These are phyloP conservation scores for Sandelia bainsii DNA, from an alignment of 2,797 vertebrate genomes.

Conservation along the genomic window DNA sequence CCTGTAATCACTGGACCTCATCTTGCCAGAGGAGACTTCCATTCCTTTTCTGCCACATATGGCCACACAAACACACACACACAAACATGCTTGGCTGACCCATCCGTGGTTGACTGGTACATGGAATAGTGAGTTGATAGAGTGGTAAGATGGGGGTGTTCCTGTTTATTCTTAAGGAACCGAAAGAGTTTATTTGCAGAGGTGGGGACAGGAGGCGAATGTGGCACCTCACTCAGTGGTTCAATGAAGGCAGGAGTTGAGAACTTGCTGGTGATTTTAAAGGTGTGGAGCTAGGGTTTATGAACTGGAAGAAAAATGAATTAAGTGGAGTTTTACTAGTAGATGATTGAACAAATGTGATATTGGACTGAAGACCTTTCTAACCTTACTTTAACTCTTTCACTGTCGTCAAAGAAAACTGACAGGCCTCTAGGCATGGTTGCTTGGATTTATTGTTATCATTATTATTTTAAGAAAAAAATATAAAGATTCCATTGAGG, in stretches of 20 bases:
- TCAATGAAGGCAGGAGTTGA: slow-evolving; percentile 51
- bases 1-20: slow-evolving; percentile 92
- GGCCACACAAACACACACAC: slow-evolving; percentile 31
- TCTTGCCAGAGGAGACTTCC: slow-evolving; percentile 86
- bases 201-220: slow-evolving; percentile 48
- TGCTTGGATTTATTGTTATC: neutral
- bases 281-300: slow-evolving; percentile 60
- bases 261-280: slow-evolving; percentile 49
- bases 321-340: slow-evolving; percentile 70
- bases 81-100: slow-evolving; percentile 52
- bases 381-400: slow-evolving; percentile 23
- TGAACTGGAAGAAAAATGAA: slow-evolving; percentile 63
- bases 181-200: slow-evolving; percentile 74
- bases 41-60: slow-evolving; percentile 63
- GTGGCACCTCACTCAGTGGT: slow-evolving; percentile 46
- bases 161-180: slow-evolving; percentile 88
- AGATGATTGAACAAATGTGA: slow-evolving; percentile 58
- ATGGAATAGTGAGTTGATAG: slow-evolving; percentile 71
- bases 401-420: neutral
- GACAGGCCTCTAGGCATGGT: slow-evolving; percentile 1
- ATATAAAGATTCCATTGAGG: too few species aligned
- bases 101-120: slow-evolving; percentile 63
- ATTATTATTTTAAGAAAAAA: too few species aligned
- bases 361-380: slow-evolving; percentile 41
- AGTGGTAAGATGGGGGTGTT: slow-evolving; percentile 76